phyloP scores from a whole-genome alignment of 1,140 invertebrate species.

The Aporrectodea caliginosa region DNA sequence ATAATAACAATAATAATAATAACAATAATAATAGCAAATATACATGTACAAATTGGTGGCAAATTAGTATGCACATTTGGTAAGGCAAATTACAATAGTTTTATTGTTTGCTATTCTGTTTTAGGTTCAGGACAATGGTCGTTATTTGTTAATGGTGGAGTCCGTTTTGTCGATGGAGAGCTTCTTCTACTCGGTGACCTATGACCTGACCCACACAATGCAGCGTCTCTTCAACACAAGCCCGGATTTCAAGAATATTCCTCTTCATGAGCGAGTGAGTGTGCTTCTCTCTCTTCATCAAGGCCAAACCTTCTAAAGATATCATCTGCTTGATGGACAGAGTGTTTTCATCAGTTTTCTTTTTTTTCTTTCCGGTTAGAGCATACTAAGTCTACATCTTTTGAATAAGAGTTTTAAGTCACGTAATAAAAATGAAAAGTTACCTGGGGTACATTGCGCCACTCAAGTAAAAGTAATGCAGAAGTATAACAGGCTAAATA shows the following conservation, averaged over 20 bases:
- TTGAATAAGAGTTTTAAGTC: no score
- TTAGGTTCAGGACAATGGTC: slow-evolving; percentile 70
- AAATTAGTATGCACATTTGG: slow-evolving; percentile 8
- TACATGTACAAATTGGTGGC: neutral
- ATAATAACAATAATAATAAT: neutral
- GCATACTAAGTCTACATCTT: no score
- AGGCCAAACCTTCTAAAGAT: no score
- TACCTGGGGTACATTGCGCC: no score
- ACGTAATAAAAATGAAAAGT: no score
- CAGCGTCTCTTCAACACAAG: slow-evolving; percentile 84
- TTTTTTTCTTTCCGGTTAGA: no score
- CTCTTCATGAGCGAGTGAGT: slow-evolving; percentile 57
- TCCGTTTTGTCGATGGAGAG: slow-evolving; percentile 70
- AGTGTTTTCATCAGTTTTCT: no score
- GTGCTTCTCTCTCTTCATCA: no score
- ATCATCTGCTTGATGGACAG: no score
- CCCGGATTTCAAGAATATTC: slow-evolving; percentile 74
- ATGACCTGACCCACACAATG: slow-evolving; percentile 87
- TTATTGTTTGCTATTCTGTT: slow-evolving; percentile 17
- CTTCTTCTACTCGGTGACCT: slow-evolving; percentile 88
- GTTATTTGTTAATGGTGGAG: slow-evolving; percentile 77
- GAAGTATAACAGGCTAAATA: no score
- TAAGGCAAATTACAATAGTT: neutral
- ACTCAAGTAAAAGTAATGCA: no score
- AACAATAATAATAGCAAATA: no score